Conservation (phyloP, 1,140 invertebrate genomes). For the Condylostylus longicornis region DNA sequence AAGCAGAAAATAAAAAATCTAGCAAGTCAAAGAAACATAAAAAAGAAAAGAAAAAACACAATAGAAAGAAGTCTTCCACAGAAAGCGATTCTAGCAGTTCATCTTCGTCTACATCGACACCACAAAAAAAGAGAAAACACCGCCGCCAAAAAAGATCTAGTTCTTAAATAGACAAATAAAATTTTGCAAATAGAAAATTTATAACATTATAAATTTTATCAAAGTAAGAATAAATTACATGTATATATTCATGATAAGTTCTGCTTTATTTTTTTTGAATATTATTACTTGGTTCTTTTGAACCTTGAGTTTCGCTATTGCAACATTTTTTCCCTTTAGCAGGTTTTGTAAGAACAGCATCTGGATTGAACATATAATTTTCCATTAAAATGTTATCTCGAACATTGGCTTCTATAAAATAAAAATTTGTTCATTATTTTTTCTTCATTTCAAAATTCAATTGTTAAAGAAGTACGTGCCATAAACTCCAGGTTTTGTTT, state of each 20-base stretch:
- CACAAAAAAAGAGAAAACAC: not conserved
- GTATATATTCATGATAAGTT: not conserved
- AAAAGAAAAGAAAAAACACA: not conserved
- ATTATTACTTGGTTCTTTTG: constrained; percentile 9
- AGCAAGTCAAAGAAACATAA: not conserved
- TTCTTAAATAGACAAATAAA: not conserved
- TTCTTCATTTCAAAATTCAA: not conserved
- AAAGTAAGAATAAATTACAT: constrained; percentile 3
- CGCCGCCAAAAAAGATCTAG: not conserved
- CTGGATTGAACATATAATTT: constrained; percentile 23
- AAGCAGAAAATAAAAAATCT: not conserved
- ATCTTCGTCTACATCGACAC: constrained; percentile 1
- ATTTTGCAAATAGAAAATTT: not conserved
- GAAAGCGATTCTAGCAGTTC: not conserved
- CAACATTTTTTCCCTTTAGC: constrained; percentile 13
- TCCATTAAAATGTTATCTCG: constrained; percentile 23
- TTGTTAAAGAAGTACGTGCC: constrained; percentile 12
- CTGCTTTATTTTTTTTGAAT: constrained; percentile 13
- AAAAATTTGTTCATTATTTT: constrained; percentile 15
- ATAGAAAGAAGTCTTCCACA: not conserved
- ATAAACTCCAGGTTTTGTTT: constrained; percentile 19
- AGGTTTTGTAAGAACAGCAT: constrained; percentile 19
- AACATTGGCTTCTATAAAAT: constrained; percentile 21
- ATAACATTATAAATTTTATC: constrained; percentile 1
- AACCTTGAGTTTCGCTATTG: constrained; percentile 17